phyloP scores from a whole-genome alignment of 2,888 invertebrate species.

The Agrochola lychnidis region DNA sequence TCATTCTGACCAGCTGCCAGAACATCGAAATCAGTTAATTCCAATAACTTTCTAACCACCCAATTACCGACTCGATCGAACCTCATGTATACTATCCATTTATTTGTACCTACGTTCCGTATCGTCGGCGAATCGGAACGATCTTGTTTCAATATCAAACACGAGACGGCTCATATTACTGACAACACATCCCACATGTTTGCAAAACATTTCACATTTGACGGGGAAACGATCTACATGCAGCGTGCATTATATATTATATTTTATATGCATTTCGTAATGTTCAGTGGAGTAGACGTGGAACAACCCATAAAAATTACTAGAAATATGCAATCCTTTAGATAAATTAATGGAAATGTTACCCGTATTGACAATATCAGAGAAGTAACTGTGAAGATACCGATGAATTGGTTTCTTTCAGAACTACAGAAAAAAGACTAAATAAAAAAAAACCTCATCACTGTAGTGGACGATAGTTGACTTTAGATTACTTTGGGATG shows the following conservation, averaged over 20 bases:
- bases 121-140: constrained; percentile 74
- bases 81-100: constrained; percentile 39
- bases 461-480: background rate
- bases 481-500: background rate
- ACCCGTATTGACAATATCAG: background rate
- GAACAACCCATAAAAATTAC: background rate
- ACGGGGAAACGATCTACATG: constrained; percentile 48
- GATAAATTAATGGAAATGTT: background rate
- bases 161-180: constrained; percentile 77
- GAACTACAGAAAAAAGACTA: background rate
- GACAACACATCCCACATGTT: constrained; percentile 68
- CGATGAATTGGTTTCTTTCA: background rate
- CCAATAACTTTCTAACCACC: constrained; percentile 39
- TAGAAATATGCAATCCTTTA: background rate
- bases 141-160: constrained; percentile 79
- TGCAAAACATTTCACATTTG: constrained; percentile 71
- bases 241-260: constrained; percentile 43
- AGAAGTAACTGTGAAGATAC: background rate
- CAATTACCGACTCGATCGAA: constrained; percentile 35
- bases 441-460: background rate
- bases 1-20: background rate
- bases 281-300: background rate
- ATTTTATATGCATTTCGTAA: constrained; percentile 49
- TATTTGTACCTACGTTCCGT: constrained; percentile 67
- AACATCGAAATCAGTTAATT: constrained; percentile 10